These are phyloP conservation scores for Ephestia elutella DNA, from an alignment of 1,140 invertebrate species.

Conservation along the genomic window DNA sequence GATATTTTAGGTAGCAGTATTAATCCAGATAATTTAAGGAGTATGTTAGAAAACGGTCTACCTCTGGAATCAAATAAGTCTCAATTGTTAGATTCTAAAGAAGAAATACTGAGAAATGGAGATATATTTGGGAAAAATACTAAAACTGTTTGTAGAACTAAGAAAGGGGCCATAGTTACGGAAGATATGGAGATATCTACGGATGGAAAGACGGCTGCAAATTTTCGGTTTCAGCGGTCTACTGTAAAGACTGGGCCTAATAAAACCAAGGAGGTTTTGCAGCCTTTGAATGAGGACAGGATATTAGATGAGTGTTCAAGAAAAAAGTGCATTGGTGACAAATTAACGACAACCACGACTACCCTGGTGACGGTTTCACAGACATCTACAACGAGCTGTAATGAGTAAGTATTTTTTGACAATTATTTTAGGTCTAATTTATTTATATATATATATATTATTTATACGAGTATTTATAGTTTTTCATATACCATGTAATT, in stretches of 20 bases:
- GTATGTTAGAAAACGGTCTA: conserved; percentile 57
- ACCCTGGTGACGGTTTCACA: conserved; percentile 65
- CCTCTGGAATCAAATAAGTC: conserved; percentile 36
- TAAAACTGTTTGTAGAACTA: conserved; percentile 58
- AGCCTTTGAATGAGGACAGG: conserved; percentile 47
- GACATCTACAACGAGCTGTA: conserved; percentile 60
- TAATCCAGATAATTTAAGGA: conserved; percentile 50
- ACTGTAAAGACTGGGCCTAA: conserved; percentile 59
- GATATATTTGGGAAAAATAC: conserved; percentile 49
- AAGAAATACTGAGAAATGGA: conserved; percentile 51
- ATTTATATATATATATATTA: too few species aligned
- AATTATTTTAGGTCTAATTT: too few species aligned
- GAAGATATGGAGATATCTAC: conserved; percentile 62
- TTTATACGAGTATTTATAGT: too few species aligned
- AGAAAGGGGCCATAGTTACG: conserved; percentile 57
- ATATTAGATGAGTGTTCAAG: conserved; percentile 43
- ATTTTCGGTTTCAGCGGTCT: conserved; percentile 60
- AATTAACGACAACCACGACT: conserved; percentile 57
- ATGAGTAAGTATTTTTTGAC: conserved; percentile 60
- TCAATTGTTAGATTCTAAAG: conserved; percentile 51
- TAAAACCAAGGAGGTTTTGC: conserved; percentile 47
- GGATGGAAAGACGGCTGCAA: conserved; percentile 55
- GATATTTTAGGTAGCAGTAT: conserved; percentile 46
- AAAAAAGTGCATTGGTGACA: conserved; percentile 56
- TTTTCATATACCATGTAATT: too few species aligned